Evolutionary conservation across 2,888 invertebrate species (phyloP).

Genomic region (Cremastinae sp.): DNA sequence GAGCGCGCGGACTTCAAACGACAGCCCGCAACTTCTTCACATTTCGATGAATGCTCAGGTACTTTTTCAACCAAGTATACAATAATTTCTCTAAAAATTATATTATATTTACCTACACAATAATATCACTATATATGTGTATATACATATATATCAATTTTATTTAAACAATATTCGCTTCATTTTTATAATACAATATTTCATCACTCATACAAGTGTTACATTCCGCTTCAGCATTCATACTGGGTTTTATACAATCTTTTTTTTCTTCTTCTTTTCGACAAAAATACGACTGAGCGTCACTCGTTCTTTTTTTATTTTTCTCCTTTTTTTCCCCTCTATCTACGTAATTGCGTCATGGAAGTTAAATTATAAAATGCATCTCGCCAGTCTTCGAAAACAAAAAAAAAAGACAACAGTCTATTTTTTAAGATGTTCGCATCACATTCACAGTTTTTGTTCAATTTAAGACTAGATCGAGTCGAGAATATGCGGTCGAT

Average conservation of each 20-base stretch:
- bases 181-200: slow-evolving; percentile 76
- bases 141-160: slow-evolving; percentile 73
- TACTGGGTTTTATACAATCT: slow-evolving; percentile 56
- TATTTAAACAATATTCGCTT: slow-evolving; percentile 78
- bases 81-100: too few relatives aligned
- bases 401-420: slow-evolving; percentile 41
- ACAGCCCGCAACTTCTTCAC: background rate
- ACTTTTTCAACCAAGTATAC: too few relatives aligned
- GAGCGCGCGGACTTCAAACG: slow-evolving; percentile 1
- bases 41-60: too few relatives aligned
- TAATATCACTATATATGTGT: background rate
- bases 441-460: slow-evolving; percentile 60
- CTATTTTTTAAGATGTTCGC: slow-evolving; percentile 27
- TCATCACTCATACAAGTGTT: slow-evolving; percentile 65
- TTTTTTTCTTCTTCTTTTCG: slow-evolving; percentile 30
- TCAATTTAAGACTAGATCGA: slow-evolving; percentile 75
- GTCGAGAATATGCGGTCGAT: slow-evolving; percentile 72
- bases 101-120: too few relatives aligned
- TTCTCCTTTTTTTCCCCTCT: slow-evolving; percentile 9
- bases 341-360: slow-evolving; percentile 24
- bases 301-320: slow-evolving; percentile 29
- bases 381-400: slow-evolving; percentile 53
- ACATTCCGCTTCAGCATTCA: slow-evolving; percentile 55
- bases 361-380: slow-evolving; percentile 26
- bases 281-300: slow-evolving; percentile 61